phyloP scores from a whole-genome alignment of 2,113 vertebrate species.

The Crotalus helleri region DNA sequence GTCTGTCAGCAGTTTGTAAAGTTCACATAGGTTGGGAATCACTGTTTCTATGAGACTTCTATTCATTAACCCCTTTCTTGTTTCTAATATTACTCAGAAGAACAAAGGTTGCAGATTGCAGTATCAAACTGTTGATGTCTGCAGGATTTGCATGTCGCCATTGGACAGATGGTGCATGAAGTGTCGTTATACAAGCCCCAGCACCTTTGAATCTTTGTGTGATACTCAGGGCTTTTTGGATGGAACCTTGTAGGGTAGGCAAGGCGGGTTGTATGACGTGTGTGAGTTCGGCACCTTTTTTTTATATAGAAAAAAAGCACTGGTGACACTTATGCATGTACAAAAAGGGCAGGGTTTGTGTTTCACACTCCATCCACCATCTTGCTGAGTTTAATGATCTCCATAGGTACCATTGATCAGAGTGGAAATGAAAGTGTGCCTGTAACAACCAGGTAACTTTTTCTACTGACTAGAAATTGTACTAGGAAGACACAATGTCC shows the following conservation, averaged over 20 bases:
- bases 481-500: neutral
- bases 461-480: neutral
- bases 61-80: neutral
- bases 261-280: too few species aligned
- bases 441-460: neutral
- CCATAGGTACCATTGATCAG: neutral
- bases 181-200: neutral
- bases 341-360: neutral
- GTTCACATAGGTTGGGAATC: neutral
- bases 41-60: neutral
- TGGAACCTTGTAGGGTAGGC: too few species aligned
- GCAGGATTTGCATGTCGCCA: neutral
- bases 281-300: too few species aligned
- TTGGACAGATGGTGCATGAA: neutral
- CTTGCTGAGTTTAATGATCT: neutral
- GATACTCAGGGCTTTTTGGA: neutral
- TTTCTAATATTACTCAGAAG: neutral
- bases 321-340: neutral
- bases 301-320: too few species aligned
- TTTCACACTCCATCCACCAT: neutral
- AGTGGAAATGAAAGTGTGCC: neutral
- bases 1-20: neutral
- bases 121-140: neutral
- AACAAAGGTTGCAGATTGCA: neutral
- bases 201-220: neutral